Evolutionary conservation across 2,797 vertebrate species (phyloP), one percentile per base, ranked within the genome.

Genomic region (Labeo calbasu): DNA sequence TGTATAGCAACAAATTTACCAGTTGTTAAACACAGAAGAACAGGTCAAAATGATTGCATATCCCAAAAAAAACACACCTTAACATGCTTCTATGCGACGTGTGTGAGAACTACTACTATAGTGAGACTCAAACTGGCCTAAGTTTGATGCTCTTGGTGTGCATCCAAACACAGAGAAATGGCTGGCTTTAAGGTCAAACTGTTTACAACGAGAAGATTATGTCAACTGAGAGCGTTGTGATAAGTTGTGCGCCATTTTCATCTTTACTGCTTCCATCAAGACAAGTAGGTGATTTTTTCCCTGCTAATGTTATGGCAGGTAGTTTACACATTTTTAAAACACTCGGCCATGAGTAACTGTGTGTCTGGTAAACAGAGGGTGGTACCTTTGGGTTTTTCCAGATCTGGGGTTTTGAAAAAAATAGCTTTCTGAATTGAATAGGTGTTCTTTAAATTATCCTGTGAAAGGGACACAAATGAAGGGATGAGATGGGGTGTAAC

Each of bases 231-330:
- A 65, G 51, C 28, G 21, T 9, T 48, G 55, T 61, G 68, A 59
- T 71, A 28, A 48, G 36, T 15, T 28, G 80, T 53, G 28, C 2
- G 5, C 51, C 28, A 65, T 81, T 72, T 82, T 65, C 28, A 78
- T 78, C 76, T 65, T 48, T 48, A 48, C 76, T 48, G 23, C 40
- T 78, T 63, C 17, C 28, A 43, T 68, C 71, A 25, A 14, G n/a
- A 53, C 32, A 63, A 32, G 69, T 72, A 72, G 69, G 7, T 48
- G 57, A 73, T 68, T 68, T 55, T 55, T 68, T 66, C 23, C 50
- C n/a, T 43, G 32, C 72, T 77, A 55, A 51, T 77, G 65, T 70
- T 71, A 36, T 84, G 66, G 28, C 73, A 84, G 25, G 51, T 48
- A 43, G 82, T 61, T 78, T 70, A 78, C 73, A 70, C 40, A 23